phyloP scores from a whole-genome alignment of 2,888 invertebrate species.

The Coleophora deauratella region DNA sequence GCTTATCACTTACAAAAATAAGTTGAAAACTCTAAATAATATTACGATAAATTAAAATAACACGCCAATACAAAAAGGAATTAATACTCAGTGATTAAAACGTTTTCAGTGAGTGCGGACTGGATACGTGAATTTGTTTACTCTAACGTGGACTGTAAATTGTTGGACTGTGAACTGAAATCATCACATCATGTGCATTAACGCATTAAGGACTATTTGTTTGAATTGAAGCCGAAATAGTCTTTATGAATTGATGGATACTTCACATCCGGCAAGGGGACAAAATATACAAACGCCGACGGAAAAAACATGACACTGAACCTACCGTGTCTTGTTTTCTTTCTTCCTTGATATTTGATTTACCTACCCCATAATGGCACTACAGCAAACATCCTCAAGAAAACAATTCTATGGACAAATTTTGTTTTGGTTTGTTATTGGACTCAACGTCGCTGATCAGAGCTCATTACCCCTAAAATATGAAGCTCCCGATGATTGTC shows the following conservation, averaged over 20 bases:
- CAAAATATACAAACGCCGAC: conserved; percentile 60
- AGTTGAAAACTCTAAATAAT: conserved; percentile 10
- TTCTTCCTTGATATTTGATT: conserved; percentile 68
- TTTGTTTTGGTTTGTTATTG: conserved; percentile 57
- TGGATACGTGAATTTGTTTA: conserved; percentile 40
- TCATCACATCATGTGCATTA: conserved; percentile 39
- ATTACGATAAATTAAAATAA: conserved; percentile 8
- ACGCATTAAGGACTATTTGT: conserved; percentile 45
- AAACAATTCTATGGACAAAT: conserved; percentile 51
- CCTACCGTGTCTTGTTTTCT: conserved; percentile 62
- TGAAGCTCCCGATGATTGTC: conserved; percentile 91
- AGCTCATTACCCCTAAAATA: conserved; percentile 73
- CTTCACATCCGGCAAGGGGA: conserved; percentile 65
- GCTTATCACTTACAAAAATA: conserved; percentile 52
- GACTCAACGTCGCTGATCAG: conserved; percentile 62
- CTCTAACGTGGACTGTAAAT: conserved; percentile 25
- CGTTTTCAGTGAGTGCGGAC: conserved; percentile 33
- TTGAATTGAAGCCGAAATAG: conserved; percentile 47
- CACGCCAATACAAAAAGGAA: conserved; percentile 4
- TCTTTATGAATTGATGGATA: conserved; percentile 69
- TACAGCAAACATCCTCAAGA: conserved; percentile 39
- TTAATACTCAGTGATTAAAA: conserved; percentile 15
- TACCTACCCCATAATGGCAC: conserved; percentile 54
- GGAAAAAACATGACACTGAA: conserved; percentile 73
- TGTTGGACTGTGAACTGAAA: conserved; percentile 32